Evolutionary conservation across 1,140 invertebrate species (phyloP).

Genomic region (Pachypeltis micranthus): DNA sequence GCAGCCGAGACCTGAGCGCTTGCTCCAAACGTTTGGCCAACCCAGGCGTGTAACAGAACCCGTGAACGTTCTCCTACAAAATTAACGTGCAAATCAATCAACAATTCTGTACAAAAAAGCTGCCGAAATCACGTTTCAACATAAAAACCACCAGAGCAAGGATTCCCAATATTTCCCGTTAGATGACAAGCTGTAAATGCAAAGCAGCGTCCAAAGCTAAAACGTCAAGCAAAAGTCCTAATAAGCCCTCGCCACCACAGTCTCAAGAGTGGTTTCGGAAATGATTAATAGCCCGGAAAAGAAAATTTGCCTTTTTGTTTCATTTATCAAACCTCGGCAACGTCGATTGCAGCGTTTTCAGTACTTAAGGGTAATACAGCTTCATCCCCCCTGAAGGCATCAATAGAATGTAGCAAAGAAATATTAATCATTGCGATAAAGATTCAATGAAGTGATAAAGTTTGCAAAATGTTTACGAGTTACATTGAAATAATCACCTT

Average conservation of each 20-base stretch:
- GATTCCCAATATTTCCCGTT: no score
- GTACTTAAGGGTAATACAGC: neutral
- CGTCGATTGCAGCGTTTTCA: neutral
- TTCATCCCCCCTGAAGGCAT: neutral
- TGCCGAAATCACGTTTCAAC: slow-evolving; percentile 8
- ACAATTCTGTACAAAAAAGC: slow-evolving; percentile 1
- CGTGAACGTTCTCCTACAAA: slow-evolving; percentile 12
- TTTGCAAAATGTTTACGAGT: no score
- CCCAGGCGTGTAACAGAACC: slow-evolving; percentile 16
- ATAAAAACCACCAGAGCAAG: neutral
- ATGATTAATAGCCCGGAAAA: no score
- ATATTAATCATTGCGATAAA: neutral
- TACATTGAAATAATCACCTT: slow-evolving; percentile 31
- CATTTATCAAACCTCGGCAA: neutral
- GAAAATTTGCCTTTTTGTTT: no score
- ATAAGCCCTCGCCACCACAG: no score
- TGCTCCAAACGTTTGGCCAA: slow-evolving; percentile 18
- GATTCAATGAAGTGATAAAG: neutral
- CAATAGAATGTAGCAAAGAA: neutral
- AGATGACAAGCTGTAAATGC: no score
- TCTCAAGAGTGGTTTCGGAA: no score
- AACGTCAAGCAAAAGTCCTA: no score
- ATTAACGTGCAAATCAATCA: neutral
- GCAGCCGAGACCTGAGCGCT: slow-evolving; percentile 7
- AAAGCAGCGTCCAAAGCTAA: no score